Evolutionary conservation across 2,888 invertebrate genomes (phyloP).

Genomic region (Tipula vernalis): DNA sequence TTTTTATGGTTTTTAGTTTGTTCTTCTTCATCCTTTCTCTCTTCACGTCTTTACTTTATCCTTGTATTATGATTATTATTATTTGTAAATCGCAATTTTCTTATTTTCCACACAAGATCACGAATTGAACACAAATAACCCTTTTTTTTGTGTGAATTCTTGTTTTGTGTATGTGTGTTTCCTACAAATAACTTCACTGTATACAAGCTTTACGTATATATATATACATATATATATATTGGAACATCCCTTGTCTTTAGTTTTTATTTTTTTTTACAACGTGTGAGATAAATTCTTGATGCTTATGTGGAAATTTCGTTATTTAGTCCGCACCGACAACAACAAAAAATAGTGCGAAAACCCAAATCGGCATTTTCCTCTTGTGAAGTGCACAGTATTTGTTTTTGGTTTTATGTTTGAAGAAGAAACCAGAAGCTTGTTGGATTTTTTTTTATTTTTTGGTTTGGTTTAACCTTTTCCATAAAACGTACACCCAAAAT

Average conservation of each 20-base stretch:
- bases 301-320: neutral
- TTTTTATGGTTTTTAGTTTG: neutral
- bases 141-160: neutral
- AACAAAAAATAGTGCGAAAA: neutral
- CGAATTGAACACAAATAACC: conserved; percentile 8
- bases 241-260: neutral
- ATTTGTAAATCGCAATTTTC: neutral
- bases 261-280: neutral
- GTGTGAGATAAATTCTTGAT: neutral
- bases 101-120: conserved; percentile 6
- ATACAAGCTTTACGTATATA: neutral
- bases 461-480: neutral
- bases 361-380: neutral
- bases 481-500: neutral
- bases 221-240: too few relatives aligned
- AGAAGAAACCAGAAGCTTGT: neutral
- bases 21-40: neutral
- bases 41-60: neutral
- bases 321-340: neutral
- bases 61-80: neutral
- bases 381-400: neutral
- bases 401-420: neutral
- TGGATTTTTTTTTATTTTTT: neutral
- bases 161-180: neutral
- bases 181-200: neutral